Conservation (phyloP, 2,113 vertebrate species). For the Rhea pennata region DNA sequence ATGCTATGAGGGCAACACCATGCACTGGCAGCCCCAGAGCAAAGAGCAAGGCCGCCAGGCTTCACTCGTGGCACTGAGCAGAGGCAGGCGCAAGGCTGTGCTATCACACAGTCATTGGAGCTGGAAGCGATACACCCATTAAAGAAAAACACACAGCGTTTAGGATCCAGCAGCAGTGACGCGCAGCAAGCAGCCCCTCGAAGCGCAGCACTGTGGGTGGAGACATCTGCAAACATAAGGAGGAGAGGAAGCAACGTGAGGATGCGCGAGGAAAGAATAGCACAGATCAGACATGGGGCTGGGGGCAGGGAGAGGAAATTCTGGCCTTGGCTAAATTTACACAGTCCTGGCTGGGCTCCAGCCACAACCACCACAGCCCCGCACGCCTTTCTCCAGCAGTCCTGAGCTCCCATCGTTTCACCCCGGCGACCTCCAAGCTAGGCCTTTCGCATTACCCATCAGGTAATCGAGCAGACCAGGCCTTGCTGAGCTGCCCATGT, state of each 20-base stretch:
- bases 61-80: accelerated
- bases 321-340: background rate
- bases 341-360: background rate
- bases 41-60: background rate
- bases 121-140: background rate
- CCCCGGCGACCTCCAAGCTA: background rate
- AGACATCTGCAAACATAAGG: accelerated
- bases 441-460: background rate
- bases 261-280: background rate
- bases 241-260: accelerated
- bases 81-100: background rate
- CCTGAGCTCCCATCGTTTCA: background rate
- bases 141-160: background rate
- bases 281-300: background rate
- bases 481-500: background rate
- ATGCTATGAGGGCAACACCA: background rate
- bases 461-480: background rate
- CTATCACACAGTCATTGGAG: background rate
- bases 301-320: background rate
- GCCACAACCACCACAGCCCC: background rate
- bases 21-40: background rate
- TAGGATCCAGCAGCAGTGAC: accelerated
- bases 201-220: accelerated
- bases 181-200: background rate
- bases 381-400: background rate